Conservation (phyloP, 2,113 vertebrate species). For the Rattus rattus region DNA sequence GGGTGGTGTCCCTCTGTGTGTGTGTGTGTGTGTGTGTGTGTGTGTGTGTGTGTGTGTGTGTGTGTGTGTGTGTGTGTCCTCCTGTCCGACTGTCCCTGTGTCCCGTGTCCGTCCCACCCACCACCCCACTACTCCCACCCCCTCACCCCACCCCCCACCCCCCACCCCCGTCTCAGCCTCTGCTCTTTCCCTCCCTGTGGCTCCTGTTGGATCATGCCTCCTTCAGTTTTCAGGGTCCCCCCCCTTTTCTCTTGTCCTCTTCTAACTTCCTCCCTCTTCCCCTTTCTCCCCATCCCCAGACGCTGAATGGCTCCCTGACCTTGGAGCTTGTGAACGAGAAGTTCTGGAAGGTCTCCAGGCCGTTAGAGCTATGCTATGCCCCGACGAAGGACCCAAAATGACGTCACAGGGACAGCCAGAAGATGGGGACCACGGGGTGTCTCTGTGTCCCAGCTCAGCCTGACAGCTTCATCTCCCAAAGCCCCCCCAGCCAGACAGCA, state of each 20-base stretch:
- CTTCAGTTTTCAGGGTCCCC: not conserved
- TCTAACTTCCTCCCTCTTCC: not conserved
- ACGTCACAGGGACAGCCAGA: slow-evolving; percentile 58
- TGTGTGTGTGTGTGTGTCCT: no score
- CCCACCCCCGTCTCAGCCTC: no score
- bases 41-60: no score
- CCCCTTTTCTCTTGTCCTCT: not conserved
- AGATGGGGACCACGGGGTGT: slow-evolving; percentile 29
- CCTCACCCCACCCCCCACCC: no score
- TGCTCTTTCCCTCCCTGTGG: not conserved
- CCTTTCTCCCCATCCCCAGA: slow-evolving; percentile 80
- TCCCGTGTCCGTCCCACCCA: no score
- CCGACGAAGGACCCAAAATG: slow-evolving; percentile 91
- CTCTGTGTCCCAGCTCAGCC: slow-evolving; percentile 32
- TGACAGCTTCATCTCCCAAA: slow-evolving; percentile 61
- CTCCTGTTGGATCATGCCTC: not conserved
- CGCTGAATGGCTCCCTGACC: slow-evolving; percentile 93
- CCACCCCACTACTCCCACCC: no score
- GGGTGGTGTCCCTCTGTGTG: not conserved
- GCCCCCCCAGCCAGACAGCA: slow-evolving; percentile 57
- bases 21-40: no score
- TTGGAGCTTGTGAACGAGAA: slow-evolving; percentile 95
- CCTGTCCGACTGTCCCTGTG: no score
- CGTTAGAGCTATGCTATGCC: slow-evolving; percentile 93
- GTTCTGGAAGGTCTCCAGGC: slow-evolving; percentile 93